A percentile compares a stretch with the other conserved stretches of the same genome.
These are phyloP conservation scores for Rhadina sibilatrix DNA, from an alignment of 2,113 vertebrate genomes.

Conservation along the genomic window DNA sequence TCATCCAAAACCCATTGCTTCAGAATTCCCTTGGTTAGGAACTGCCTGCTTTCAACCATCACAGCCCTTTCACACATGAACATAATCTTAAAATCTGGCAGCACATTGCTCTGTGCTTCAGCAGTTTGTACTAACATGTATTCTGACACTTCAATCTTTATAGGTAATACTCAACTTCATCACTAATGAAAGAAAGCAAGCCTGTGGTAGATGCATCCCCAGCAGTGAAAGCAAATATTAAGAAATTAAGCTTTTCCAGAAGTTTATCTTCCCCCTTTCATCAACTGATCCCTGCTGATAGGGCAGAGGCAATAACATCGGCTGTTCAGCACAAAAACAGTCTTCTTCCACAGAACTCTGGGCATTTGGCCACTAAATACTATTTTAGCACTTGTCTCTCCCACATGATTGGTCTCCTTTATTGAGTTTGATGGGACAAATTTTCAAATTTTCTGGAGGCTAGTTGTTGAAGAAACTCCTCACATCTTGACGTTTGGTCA, in stretches of 20 bases:
- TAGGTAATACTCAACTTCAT: not conserved
- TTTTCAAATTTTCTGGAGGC: not conserved
- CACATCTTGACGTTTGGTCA: not conserved
- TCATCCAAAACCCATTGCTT: not conserved
- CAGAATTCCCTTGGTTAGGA: not conserved
- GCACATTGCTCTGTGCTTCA: not conserved
- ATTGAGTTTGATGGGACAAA: not conserved
- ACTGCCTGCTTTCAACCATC: not conserved
- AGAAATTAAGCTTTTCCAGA: not conserved
- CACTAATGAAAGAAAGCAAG: not conserved
- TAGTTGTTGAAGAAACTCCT: not conserved
- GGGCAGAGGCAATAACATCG: not conserved
- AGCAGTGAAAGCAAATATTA: not conserved
- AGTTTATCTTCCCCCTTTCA: not conserved
- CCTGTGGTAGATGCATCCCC: not conserved
- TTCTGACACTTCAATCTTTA: not conserved
- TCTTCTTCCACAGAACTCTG: not conserved
- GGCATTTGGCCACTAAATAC: not conserved
- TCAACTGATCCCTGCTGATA: not conserved
- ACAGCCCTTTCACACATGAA: not conserved
- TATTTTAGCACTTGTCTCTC: not conserved
- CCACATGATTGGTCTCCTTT: not conserved
- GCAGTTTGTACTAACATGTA: not conserved
- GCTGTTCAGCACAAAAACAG: not conserved
- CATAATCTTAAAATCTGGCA: not conserved